Base-by-base conservation (phyloP, 1,140 invertebrate species). In the Spodoptera litura region DNA sequence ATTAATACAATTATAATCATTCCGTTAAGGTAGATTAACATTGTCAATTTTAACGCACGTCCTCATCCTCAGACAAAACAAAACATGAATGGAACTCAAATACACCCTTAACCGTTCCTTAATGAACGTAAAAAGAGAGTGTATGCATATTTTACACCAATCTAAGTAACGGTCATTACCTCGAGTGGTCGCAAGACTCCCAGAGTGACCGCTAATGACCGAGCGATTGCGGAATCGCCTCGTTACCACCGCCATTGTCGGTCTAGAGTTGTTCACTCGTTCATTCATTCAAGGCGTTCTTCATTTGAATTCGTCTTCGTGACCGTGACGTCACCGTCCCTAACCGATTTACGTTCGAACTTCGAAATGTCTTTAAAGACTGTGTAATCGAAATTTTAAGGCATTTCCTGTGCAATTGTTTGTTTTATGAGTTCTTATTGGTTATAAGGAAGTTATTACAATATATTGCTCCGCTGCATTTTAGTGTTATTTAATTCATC, bases 121-220 rank as follows among this genome's bases (percentile, higher is more conserved):
- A 70, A 74, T 56, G 59, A 68, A 27, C n/a, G 35, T 15, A n/a
- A 62, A 52, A 68, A 20, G 13, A 68, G n/a, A 20, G 15, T 20
- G 44, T 38, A 44, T 55, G 15, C 52, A 70, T 35, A 70, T 55
- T 55, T 55, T 55, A 13, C 51, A 55, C 27, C 25, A 75, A 58
- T 62, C 58, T 75, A 62, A 59, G 72, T 64, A 56, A 25, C 55
- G 49, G 61, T 56, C 74, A 77, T 77, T 77, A 77, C 74, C 52
- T 49, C 61, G 51, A 77, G 74, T 77, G 74, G 74, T 58, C 27
- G 10, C 68, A 62, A 78, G 77, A 49, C 77, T 44, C 49, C 13
- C 44, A 38, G 44, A 89, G 88, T 89, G 88, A 88, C 85, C 88
- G 85, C 85, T 91, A 91, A 90, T 89, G 88, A 84, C 87, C 86